Evolutionary conservation across 2,888 invertebrate genomes (phyloP), one percentile per base, ranked within the genome.

Genomic region (Heliconius sara): DNA sequence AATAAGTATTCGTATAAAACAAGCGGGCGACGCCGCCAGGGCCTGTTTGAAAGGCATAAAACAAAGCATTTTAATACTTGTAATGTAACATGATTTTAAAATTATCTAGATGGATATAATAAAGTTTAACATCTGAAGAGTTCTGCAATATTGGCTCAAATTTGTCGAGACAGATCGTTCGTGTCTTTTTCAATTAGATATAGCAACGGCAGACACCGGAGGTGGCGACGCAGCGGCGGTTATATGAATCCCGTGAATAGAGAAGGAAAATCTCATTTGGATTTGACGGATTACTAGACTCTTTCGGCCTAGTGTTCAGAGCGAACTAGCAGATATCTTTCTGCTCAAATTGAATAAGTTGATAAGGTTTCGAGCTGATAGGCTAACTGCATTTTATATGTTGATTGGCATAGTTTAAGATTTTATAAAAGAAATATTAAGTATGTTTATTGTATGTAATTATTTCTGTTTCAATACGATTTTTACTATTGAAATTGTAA

Each of bases 261-360:
- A 93, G 93, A 94, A 94, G 93, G 94, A 94, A 94, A 95, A 95
- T 94, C 94, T 94, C 93, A 94, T 95, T 95, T 94, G 94, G 95
- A 95, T 95, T 94, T 94, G 92, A 93, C 89, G 92, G 94, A 95
- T 95, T 94, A 94, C 94, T 88, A 87, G 89, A 87, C 92, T 91
- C 92, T 94, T 94, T 94, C 94, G 93, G 93, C 93, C 94, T 93
- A 92, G 78, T 60, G 60, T 78, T 78, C 79, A 88, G 87, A 75
- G 80, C 77, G 75, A 79, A 85, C 86, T 84, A 86, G 84, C 85
- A 85, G 85, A 90, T 87, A 75, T 88, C 90, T 90, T 89, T 88
- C 88, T 86, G 86, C 87, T 88, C 87, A 89, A 91, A 93, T 92
- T 91, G 91, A 92, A 92, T 92, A 90, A 90, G 88, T 88, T 89